A percentile compares a stretch with the other conserved stretches of the same genome.
These are phyloP conservation scores for Sabatieria punctata DNA, from an alignment of 2,888 invertebrate genomes.

Conservation along the genomic window DNA sequence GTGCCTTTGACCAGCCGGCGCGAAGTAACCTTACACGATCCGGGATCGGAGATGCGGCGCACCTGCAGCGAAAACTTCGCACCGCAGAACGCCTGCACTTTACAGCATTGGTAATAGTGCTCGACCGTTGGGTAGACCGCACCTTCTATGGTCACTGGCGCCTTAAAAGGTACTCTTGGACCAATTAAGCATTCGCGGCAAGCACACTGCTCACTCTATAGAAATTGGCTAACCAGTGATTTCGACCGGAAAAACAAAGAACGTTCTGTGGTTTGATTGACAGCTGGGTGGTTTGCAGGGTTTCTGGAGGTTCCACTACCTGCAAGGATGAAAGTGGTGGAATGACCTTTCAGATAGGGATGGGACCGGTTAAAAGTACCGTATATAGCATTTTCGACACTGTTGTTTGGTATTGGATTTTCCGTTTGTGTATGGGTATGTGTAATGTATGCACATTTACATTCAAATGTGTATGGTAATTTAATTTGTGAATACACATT, in stretches of 20 bases:
- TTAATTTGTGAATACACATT: no score
- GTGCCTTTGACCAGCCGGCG: background rate
- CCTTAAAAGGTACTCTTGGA: no score
- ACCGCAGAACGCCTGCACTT: slow-evolving; percentile 15
- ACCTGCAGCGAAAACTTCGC: slow-evolving; percentile 7
- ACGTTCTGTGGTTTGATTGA: slow-evolving; percentile 11
- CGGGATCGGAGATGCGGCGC: slow-evolving; percentile 5
- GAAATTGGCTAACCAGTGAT: slow-evolving; percentile 15
- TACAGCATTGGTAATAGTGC: slow-evolving; percentile 20
- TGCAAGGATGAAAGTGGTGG: no score
- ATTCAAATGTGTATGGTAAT: no score
- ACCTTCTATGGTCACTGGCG: slow-evolving; percentile 15
- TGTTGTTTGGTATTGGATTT: no score
- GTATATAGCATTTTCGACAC: no score
- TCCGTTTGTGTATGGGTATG: no score
- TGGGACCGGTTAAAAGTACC: no score
- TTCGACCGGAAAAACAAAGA: slow-evolving; percentile 15
- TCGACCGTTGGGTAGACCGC: slow-evolving; percentile 20
- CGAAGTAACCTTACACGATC: background rate
- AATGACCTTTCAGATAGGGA: no score
- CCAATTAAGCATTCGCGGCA: no score
- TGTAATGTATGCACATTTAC: no score
- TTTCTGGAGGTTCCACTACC: background rate
- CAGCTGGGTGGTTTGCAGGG: background rate
- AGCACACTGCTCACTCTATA: no score